Conservation (phyloP, 2,797 vertebrate genomes). For the Hemitrygon akajei region DNA sequence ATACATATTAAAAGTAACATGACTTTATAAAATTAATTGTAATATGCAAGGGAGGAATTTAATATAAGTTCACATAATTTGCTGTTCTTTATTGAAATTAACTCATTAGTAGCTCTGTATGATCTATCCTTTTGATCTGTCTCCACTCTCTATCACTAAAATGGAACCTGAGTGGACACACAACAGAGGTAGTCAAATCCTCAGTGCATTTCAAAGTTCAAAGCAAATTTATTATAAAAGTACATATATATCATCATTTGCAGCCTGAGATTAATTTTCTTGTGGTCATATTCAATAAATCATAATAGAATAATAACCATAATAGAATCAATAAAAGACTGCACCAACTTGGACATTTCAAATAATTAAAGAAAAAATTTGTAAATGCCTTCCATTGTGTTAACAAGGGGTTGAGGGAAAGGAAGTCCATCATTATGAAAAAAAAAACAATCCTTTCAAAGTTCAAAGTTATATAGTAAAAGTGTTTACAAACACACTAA, state of each 20-base stretch:
- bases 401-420: neutral
- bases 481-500: neutral
- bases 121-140: neutral
- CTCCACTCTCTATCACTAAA: neutral
- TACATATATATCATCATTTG: too few species aligned
- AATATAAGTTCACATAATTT: neutral
- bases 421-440: neutral
- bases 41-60: neutral
- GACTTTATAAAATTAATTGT: neutral
- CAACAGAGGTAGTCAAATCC: neutral
- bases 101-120: neutral
- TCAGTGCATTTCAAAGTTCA: neutral
- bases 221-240: neutral
- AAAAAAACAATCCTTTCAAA: constrained; percentile 9
- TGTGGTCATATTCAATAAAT: too few species aligned
- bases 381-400: neutral
- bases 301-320: too few species aligned
- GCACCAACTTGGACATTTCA: too few species aligned
- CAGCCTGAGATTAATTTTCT: too few species aligned
- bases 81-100: neutral
- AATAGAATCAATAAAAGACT: too few species aligned
- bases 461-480: constrained; percentile 13
- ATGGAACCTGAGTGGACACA: neutral
- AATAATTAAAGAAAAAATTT: neutral
- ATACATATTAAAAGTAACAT: neutral